Base-by-base conservation (phyloP, 1,140 invertebrate species). In the Ips nitidus region DNA sequence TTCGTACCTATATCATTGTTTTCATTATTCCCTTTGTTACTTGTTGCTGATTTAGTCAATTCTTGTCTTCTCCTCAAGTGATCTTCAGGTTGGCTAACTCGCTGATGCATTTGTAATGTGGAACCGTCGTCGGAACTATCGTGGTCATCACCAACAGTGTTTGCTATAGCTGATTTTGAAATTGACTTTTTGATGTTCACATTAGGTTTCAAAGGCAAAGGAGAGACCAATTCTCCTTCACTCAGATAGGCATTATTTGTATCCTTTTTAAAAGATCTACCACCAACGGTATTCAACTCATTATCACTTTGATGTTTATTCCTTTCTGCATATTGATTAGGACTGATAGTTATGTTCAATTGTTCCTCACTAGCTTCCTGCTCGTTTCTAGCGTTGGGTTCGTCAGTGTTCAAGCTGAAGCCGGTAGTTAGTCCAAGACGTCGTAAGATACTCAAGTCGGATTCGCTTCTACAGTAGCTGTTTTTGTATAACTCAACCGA, bases 131-230 rank as follows among this genome's bases (percentile, higher is more conserved):
- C 22, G 22, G 22, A 22, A 6, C 70, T 72, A 55, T 74, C 73
- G 62, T 74, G 73, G 61, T 74, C 73, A 66, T 74, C 73, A 7
- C 73, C 73, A 1, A 74, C 73, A 6, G 57, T n/a, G 60, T 72
- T 72, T n/a, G 71, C 73, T 59, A 74, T 72, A 56, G 68, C 73
- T 41, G 65, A 52, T 36, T 72, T 38, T 39, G 73, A 74, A 45
- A 40, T 62, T 39, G 67, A 69, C 5, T 42, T 45, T 7, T 59
- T 50, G 58, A 68, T 61, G 43, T 39, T 57, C 7, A 64, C 41
- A 3, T 41, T 52, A 38, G 56, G 22, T 43, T 59, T 65, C 8
- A 55, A n/a, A 37, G 66, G 66, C 4, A 66, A 50, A 39, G 58
- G 58, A 4, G 63, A 62, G 41, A 70, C 63, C 8, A 66, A 57